A percentile compares a stretch with the other conserved stretches of the same genome.
Evolutionary conservation across 2,113 vertebrate species (phyloP).

Genomic region (Coturnix japonica): DNA sequence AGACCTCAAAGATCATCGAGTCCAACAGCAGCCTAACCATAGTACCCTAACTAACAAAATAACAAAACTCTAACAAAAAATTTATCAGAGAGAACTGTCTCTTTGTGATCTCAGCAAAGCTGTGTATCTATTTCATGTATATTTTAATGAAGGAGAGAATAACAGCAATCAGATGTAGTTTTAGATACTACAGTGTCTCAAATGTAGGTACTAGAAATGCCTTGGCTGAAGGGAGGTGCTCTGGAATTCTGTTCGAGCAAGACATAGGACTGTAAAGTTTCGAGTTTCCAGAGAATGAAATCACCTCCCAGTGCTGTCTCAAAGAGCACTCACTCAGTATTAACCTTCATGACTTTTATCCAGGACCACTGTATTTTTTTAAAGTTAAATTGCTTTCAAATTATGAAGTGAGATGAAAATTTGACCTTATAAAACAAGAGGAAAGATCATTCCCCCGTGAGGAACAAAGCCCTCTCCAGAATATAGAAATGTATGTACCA

Average conservation of each 20-base stretch:
- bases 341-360: neutral
- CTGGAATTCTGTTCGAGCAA: neutral
- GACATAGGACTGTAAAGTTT: neutral
- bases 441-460: neutral
- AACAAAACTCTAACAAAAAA: too few species aligned
- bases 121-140: neutral
- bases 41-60: too few species aligned
- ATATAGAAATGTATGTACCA: neutral
- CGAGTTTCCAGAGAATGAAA: neutral
- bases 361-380: neutral
- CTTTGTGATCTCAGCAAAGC: neutral
- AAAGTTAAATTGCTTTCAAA: neutral
- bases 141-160: neutral
- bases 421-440: neutral
- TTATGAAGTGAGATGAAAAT: neutral
- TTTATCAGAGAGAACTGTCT: neutral
- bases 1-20: too few species aligned
- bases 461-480: neutral
- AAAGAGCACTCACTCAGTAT: neutral
- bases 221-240: neutral
- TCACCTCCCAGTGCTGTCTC: neutral
- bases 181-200: neutral
- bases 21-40: too few species aligned
- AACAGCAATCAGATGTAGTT: neutral
- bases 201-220: neutral